Percentiles rank a stretch among this genome's conserved stretches.
Evolutionary conservation across 2,797 vertebrate genomes (phyloP).

Genomic region (Onychomys leucogaster): DNA sequence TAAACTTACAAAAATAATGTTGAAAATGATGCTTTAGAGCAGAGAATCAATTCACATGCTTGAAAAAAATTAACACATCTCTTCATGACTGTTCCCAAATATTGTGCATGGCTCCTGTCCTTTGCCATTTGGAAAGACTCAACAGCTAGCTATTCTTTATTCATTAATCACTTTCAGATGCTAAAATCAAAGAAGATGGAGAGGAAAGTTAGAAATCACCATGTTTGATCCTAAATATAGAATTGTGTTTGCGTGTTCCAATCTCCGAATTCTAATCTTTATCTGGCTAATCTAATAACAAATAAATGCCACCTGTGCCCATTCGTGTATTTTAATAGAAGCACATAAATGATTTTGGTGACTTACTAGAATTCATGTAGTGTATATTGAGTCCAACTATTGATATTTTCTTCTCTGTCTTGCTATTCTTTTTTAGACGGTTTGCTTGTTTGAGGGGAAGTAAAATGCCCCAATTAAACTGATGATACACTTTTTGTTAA

Average conservation of each 20-base stretch:
- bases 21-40: conserved; percentile 62
- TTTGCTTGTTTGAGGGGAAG: conserved; percentile 83
- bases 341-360: no score
- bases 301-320: no score
- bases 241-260: conserved; percentile 80
- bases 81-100: no score
- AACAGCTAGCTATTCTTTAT: no score
- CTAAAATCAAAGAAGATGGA: conserved; percentile 70
- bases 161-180: no score
- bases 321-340: no score
- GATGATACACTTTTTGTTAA: no score
- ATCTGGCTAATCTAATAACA: conserved; percentile 85
- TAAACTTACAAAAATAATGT: conserved; percentile 64
- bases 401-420: conserved; percentile 81
- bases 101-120: no score
- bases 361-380: conserved; percentile 74
- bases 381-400: conserved; percentile 79
- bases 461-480: conserved; percentile 84
- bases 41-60: conserved; percentile 64
- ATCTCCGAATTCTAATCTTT: conserved; percentile 83
- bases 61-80: conserved; percentile 49
- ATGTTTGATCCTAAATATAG: conserved; percentile 85
- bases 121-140: no score
- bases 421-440: conserved; percentile 85
- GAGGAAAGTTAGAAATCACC: conserved; percentile 84